Evolutionary conservation across 2,888 invertebrate genomes (phyloP), one percentile per base, ranked within the genome.

Genomic region (Volucella bombylans): DNA sequence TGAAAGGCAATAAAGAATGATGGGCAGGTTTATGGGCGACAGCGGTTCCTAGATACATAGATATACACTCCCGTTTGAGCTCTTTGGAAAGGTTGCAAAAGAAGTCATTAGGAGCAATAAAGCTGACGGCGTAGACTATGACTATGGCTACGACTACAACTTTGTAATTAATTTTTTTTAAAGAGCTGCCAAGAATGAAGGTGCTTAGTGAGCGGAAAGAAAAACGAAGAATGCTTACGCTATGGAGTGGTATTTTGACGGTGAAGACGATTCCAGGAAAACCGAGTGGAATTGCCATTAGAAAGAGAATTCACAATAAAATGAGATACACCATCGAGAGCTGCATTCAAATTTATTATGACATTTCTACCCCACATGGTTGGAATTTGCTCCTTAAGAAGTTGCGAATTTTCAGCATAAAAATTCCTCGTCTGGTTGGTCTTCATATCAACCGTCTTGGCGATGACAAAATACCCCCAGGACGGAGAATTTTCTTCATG

Each of bases 1-100:
- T 55, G 68, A 62, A 80, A 68, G 80, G 80, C 80, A 81, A 81
- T 81, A 82, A 82, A 71, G 77, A 82, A 65, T 65, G 59, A 71
- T 77, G 81, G 77, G 71, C 65, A 71, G 81, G 77, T 77, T 82
- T 71, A 69, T 81, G 81, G 81, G 81, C 57, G 64, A 50, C 45
- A 8, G 23, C 38, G 61, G 78, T 64, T 64, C 52, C 71, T 50
- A 69, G 69, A 69, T 57, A 62, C 49, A 43, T 49, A 45, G 61
- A 72, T 50, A 61, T 54, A 55, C 41, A 31, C 54, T 23, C 41
- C 52, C 55, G 54, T 39, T 15, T 38, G 11, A 45, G 39, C 65
- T 50, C 14, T 55, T 64, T 55, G 78, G 23, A 65, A 54, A 77
- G 69, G 71, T 65, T 67, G 82, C 77, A 61, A 62, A 78, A 78